Conservation (phyloP, 1,140 invertebrate species). For the Drosophila sp. region DNA sequence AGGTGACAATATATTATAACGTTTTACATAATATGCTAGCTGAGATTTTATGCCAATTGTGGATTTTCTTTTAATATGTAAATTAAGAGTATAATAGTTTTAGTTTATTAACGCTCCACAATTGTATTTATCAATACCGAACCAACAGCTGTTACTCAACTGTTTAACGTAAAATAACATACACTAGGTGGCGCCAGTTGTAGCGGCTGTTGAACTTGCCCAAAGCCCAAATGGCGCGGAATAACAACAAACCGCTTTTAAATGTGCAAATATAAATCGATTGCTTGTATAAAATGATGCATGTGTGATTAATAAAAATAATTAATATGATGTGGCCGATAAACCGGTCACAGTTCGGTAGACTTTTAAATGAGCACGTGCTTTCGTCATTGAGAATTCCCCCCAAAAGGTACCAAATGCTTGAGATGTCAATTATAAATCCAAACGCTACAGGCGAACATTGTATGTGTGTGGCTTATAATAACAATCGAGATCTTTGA, state of each 20-base stretch:
- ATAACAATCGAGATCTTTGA: conserved; percentile 6
- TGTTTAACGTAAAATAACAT: background rate
- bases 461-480: background rate
- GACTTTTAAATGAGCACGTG: conserved; percentile 31
- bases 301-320: background rate
- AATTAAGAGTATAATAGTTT: background rate
- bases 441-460: conserved; percentile 8
- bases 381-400: conserved; percentile 25
- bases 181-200: conserved; percentile 6
- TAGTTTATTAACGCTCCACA: background rate
- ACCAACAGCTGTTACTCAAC: conserved; percentile 6
- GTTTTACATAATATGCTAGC: background rate
- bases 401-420: background rate
- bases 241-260: background rate
- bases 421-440: conserved; percentile 17
- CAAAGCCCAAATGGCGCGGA: conserved; percentile 12
- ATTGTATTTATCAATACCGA: background rate
- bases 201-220: conserved; percentile 5
- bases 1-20: no score
- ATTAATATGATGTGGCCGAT: background rate
- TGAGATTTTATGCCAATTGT: background rate
- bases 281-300: conserved; percentile 12
- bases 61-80: background rate
- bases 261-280: background rate
- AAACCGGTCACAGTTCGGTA: conserved; percentile 40